Evolutionary conservation across 2,888 invertebrate species (phyloP), one percentile per base, ranked within the genome.

Genomic region (Conops quadrifasciatus): DNA sequence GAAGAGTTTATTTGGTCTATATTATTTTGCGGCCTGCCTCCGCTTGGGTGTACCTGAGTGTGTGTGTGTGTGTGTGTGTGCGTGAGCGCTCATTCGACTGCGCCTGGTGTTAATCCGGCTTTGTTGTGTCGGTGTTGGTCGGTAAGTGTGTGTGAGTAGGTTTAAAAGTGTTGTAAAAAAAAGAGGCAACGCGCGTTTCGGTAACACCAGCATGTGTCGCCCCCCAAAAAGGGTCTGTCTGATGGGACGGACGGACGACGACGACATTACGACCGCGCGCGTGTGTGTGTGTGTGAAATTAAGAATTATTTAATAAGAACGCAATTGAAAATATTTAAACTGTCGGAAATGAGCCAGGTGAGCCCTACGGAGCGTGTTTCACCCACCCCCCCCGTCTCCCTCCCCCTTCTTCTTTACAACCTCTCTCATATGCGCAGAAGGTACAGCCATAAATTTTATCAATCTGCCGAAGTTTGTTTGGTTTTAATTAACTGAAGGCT

Each of bases 401-500:
- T 4, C 9, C 36, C 5, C 36, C 36, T 7, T 36, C 4, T 36
- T 56, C 13, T 24, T 56, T 21, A 13, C 2, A 24, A 26, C 4
- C 11, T 16, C 3, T 5, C 49, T 4, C 36, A 36, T 4, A 36
- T 36, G 36, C 9, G 5, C 9, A 36, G 4, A 36, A 36, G 36
- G 36, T 9, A 36, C 36, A 16, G 7, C 24, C 21, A 53, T 11
- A 24, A 53, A 15, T 56, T 21, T 45, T 62, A 21, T 45, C 13
- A 62, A 30, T n/a, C 24, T 21, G 2, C 15, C 28, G 15, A 66
- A 82, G 83, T 84, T 84, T 85, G 85, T 85, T 85, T 83, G 85
- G 84, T 85, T 85, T 85, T 85, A 85, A 85, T 85, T 85, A 85
- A 85, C 85, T 85, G 84, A 82, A 83, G 81, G 84, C 85, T 85